Base-by-base conservation (phyloP, 2,888 invertebrate genomes). In the Fragum sueziense region DNA sequence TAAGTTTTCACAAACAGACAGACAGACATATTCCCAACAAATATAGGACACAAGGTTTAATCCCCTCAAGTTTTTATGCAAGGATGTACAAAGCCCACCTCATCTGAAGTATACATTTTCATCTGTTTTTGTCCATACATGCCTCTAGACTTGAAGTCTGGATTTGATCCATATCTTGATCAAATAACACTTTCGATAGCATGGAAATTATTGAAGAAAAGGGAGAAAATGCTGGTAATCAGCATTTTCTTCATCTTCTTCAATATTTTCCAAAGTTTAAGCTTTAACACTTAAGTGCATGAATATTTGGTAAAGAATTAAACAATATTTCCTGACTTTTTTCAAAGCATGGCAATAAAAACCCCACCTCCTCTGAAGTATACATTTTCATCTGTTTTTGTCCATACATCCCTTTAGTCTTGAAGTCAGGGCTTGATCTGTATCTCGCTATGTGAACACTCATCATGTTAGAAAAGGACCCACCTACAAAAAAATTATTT, bases 401-500 rank as follows among this genome's bases (percentile, higher is more conserved):
- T 0, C 95, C 95, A 89, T 95, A 95, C 2, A 97, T 94, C 0
- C 97, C 97, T 92, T 95, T 95, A 86, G 93, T 94, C 96, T 97
- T 97, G 76, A 96, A 94, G 85, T 96, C 95, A 0, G 97, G 97
- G 89, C 95, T 95, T 87, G 94, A 95, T 91, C 95, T 94, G 91
- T 95, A 95, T 74, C 97, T 94, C 1, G 97, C 97, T 88, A 97
- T 95, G 90, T 96, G 97, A 76, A 98, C 97, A n/a, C 96, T 97
- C 89, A 97, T 97, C 70, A 97, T 97, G 91, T 98, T 98, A 6
- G 97, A 96, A 89, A 97, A 95, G 0, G 97, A 97, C 14, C 70
- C 70, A 31, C 70, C 70, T 70, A 31, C 14, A 33, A n/a, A 17
- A 9, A 9, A 62, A 7, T 11, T 14, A 25, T n/a, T n/a, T n/a